Evolutionary conservation across 2,113 vertebrate genomes (phyloP).

Genomic region (Columba janthina): DNA sequence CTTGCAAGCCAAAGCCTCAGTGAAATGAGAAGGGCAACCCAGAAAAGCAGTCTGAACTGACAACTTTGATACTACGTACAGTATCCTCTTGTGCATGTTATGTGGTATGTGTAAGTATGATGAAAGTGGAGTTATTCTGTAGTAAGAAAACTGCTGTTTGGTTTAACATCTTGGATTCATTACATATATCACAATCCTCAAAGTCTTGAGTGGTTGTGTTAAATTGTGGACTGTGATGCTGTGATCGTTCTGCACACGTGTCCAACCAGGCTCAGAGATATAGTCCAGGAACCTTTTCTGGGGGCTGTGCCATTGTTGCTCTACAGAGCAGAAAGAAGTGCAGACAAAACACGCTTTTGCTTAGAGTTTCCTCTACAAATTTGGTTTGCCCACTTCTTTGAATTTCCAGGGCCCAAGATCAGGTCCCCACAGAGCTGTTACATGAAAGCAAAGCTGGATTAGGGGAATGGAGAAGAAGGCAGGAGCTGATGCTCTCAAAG

Average conservation of each 20-base stretch:
- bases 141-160: background rate
- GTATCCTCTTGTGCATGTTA: rapidly evolving
- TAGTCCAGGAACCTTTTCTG: background rate
- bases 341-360: background rate
- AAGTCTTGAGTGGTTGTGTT: background rate
- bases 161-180: background rate
- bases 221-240: background rate
- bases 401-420: background rate
- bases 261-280: background rate
- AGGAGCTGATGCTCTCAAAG: background rate
- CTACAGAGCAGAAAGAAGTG: background rate
- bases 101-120: background rate
- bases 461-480: background rate
- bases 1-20: background rate
- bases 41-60: background rate
- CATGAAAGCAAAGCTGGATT: background rate
- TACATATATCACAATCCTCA: background rate
- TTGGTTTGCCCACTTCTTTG: background rate
- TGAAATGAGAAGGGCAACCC: background rate
- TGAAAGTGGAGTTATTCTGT: background rate
- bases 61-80: background rate
- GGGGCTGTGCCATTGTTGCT: background rate
- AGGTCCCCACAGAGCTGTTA: background rate
- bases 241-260: rapidly evolving
- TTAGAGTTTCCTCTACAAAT: background rate